These are phyloP conservation scores for Drosophila pectinifera DNA, from an alignment of 1,140 invertebrate species.

Conservation along the genomic window DNA sequence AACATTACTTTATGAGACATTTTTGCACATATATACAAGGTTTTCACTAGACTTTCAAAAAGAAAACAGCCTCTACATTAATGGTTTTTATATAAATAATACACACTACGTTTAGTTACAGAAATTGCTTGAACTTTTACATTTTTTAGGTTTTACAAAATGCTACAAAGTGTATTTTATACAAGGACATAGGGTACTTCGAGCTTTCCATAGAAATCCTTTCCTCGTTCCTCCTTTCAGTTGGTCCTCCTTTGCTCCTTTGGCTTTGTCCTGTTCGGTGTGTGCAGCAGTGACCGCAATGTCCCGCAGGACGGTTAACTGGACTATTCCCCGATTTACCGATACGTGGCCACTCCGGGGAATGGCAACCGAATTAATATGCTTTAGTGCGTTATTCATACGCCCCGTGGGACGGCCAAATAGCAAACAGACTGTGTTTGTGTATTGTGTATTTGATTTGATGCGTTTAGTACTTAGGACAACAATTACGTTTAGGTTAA, in stretches of 20 bases:
- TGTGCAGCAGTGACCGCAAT: background rate
- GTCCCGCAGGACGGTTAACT: constrained; percentile 22
- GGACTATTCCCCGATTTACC: constrained; percentile 20
- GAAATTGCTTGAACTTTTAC: too few relatives aligned
- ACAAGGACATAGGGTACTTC: constrained; percentile 1
- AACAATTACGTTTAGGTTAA: constrained; percentile 75
- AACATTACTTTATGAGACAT: too few relatives aligned
- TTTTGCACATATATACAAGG: background rate
- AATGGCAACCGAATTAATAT: constrained; percentile 20
- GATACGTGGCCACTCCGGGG: constrained; percentile 10
- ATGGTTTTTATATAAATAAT: background rate
- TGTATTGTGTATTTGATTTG: constrained; percentile 45
- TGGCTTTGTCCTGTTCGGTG: background rate
- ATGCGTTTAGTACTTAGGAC: constrained; percentile 58
- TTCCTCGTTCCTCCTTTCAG: background rate
- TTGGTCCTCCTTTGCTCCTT: background rate
- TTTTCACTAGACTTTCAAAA: background rate
- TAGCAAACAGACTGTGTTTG: constrained; percentile 26
- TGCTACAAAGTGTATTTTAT: background rate
- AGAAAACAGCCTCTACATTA: background rate
- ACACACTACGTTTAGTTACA: too few relatives aligned
- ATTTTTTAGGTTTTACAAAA: background rate
- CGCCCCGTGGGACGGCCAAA: constrained; percentile 37
- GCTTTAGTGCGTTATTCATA: constrained; percentile 34
- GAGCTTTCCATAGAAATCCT: background rate